phyloP scores from a whole-genome alignment of 2,888 invertebrate genomes.

The Cephus runcator region DNA sequence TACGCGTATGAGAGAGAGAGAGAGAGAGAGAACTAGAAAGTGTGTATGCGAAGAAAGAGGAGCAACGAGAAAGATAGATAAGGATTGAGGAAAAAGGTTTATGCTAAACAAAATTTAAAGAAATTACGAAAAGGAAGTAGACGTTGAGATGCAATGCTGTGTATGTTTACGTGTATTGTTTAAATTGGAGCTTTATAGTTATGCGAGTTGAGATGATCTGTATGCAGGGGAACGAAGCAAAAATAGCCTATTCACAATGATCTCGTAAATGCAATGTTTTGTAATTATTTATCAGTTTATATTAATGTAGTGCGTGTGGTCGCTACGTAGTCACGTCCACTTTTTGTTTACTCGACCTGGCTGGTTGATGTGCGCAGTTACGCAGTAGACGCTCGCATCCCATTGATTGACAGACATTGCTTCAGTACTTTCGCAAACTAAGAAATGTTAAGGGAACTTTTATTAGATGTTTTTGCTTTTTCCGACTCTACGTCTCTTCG shows the following conservation, averaged over 20 bases:
- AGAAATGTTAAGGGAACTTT: neutral
- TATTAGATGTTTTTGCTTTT: neutral
- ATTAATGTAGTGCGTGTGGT: neutral
- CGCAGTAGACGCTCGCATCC: neutral
- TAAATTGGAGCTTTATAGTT: neutral
- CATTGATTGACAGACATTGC: neutral
- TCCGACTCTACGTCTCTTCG: neutral
- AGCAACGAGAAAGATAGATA: neutral
- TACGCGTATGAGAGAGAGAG: constrained; percentile 2
- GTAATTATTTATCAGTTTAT: neutral
- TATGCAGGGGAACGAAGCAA: neutral
- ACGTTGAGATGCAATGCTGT: neutral
- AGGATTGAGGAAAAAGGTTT: constrained; percentile 10
- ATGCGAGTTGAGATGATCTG: neutral
- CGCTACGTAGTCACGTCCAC: neutral
- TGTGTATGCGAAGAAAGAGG: constrained; percentile 1
- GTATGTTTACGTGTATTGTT: neutral
- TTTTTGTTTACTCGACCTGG: neutral
- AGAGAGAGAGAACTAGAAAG: constrained; percentile 13
- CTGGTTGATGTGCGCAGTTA: neutral
- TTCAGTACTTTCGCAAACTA: neutral
- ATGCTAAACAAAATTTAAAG: constrained; percentile 15
- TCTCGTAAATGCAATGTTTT: neutral
- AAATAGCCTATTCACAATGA: neutral
- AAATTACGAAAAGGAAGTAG: constrained; percentile 11